Evolutionary conservation across 2,113 vertebrate genomes (phyloP).

Genomic region (Cryptotis parvus): DNA sequence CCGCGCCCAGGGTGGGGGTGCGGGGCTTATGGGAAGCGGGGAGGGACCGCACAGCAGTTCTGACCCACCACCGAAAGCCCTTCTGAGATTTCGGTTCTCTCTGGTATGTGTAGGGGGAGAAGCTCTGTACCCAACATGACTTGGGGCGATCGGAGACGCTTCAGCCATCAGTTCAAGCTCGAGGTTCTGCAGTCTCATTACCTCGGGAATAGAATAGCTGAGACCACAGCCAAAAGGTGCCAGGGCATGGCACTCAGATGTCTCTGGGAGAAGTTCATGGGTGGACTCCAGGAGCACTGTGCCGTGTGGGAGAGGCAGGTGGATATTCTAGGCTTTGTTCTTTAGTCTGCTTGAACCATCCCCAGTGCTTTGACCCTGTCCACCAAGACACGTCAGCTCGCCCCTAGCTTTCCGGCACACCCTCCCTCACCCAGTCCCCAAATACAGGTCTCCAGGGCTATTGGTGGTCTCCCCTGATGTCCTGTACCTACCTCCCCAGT

Average conservation of each 20-base stretch:
- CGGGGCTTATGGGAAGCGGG: slow-evolving; percentile 74
- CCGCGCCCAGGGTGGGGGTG: slow-evolving; percentile 2
- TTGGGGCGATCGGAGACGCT: no score
- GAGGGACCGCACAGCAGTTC: slow-evolving; percentile 66
- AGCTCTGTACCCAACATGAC: slow-evolving; percentile 61
- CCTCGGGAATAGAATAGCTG: background rate
- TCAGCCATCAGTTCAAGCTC: no score
- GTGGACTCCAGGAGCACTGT: background rate
- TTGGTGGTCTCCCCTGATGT: background rate
- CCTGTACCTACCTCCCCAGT: background rate
- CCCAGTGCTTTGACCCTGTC: background rate
- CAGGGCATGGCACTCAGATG: no score
- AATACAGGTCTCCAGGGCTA: background rate
- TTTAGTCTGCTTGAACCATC: background rate
- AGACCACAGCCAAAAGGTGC: no score
- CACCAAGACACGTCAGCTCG: background rate
- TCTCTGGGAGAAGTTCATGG: no score
- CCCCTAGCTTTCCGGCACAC: background rate
- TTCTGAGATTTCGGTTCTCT: slow-evolving; percentile 81
- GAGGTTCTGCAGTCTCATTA: slow-evolving; percentile 62
- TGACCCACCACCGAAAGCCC: slow-evolving; percentile 75
- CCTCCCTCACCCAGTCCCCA: background rate
- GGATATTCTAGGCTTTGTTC: no score
- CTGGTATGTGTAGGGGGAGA: slow-evolving; percentile 72
- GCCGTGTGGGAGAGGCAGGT: no score